phyloP scores from a whole-genome alignment of 2,113 vertebrate genomes.

The Prinia subflava region DNA sequence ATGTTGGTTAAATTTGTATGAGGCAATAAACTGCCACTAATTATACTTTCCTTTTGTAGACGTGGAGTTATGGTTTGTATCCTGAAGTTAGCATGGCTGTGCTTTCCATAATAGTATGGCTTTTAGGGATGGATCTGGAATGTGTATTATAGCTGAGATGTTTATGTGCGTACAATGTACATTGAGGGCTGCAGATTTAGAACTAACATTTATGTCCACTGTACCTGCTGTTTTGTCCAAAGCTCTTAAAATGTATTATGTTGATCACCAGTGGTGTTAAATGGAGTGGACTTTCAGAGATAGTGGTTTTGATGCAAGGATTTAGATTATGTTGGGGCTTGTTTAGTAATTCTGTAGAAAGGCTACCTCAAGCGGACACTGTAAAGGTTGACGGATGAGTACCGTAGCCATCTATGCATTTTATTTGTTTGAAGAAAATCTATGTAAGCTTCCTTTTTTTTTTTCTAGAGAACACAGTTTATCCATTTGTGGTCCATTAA shows the following conservation, averaged over 20 bases:
- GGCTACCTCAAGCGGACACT: slow-evolving; percentile 76
- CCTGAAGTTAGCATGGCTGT: slow-evolving; percentile 78
- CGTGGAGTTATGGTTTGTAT: slow-evolving; percentile 80
- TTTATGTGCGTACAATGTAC: slow-evolving; percentile 67
- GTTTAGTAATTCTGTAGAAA: slow-evolving; percentile 68
- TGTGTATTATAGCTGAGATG: slow-evolving; percentile 70
- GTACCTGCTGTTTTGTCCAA: slow-evolving; percentile 67
- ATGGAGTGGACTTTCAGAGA: slow-evolving; percentile 62
- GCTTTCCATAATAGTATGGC: slow-evolving; percentile 72
- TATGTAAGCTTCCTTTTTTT: slow-evolving; percentile 42
- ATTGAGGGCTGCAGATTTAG: slow-evolving; percentile 64
- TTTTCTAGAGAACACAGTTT: not conserved
- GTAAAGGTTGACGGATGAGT: slow-evolving; percentile 60
- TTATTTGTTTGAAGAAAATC: slow-evolving; percentile 41
- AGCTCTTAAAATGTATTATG: slow-evolving; percentile 64
- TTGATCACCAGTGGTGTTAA: slow-evolving; percentile 54
- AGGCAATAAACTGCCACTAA: slow-evolving; percentile 85
- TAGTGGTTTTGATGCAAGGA: slow-evolving; percentile 45
- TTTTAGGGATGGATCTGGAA: slow-evolving; percentile 69
- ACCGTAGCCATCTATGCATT: slow-evolving; percentile 62
- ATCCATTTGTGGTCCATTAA: slow-evolving; percentile 21
- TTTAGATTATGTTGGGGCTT: slow-evolving; percentile 61
- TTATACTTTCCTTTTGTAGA: slow-evolving; percentile 78
- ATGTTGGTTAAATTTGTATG: slow-evolving; percentile 85
- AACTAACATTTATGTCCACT: slow-evolving; percentile 66